Evolutionary conservation across 2,888 invertebrate genomes (phyloP), one percentile per base, ranked within the genome.

Genomic region (Microplitis deprimator): DNA sequence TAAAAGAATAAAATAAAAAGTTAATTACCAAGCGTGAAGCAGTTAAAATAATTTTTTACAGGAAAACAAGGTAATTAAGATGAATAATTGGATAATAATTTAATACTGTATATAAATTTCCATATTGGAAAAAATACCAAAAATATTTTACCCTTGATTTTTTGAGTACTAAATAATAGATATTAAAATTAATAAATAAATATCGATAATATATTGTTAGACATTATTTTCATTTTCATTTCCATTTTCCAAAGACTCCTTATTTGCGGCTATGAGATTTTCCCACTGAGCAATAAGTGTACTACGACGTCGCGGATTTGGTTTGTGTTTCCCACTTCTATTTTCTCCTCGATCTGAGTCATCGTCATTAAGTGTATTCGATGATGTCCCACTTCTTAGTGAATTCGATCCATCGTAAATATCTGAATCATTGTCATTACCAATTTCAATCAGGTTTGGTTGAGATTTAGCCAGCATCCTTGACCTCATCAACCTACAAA

Each of bases 271-370:
- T 80, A 95, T 96, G 83, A 95, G 91, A 79, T 93, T 95, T 90
- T 96, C 96, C 94, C 96, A 96, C 89, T 95, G 94, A 82, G 94
- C 95, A 85, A 96, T 96, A 80, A 96, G 91, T 65, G 95, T 94
- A 85, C 94, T 94, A 13, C 95, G 94, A 71, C 90, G 86, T 80
- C 91, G 89, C 80, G 83, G 87, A 83, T 84, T 85, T 67, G 85
- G 85, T 86, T 89, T 88, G 71, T 87, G 88, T 75, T 86, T 88
- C 71, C 82, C 85, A 74, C 85, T 86, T 50, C 50, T 50, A 50
- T 50, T 50, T 76, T 77, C 81, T 71, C 89, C 88, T 78, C 82
- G 85, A 60, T 88, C 89, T 5, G 78, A 77, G 76, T 88, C 88
- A 72, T 88, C 88, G 41, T 89, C 88, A 76, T 88, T 88, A 61